Percentiles rank a stretch among this genome's conserved stretches.
These are phyloP conservation scores for Lepidotrigona ventralis DNA, from an alignment of 1,140 invertebrate genomes.

Conservation along the genomic window DNA sequence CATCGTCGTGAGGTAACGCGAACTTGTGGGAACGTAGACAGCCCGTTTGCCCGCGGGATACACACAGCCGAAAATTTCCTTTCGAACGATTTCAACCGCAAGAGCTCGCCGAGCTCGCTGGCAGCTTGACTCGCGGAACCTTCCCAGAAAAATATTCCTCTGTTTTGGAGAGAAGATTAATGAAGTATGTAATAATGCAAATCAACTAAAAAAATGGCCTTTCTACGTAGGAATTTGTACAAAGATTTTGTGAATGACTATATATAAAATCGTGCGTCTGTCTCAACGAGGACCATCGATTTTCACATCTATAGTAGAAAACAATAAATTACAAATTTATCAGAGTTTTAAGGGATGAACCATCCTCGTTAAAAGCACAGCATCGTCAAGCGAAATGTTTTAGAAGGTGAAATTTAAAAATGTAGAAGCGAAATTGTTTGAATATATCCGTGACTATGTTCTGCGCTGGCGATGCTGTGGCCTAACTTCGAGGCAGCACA, in stretches of 20 bases:
- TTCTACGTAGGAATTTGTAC: no score
- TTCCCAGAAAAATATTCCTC: not conserved
- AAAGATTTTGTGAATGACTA: not conserved
- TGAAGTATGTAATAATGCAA: no score
- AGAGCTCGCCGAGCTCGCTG: not conserved
- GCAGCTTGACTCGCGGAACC: not conserved
- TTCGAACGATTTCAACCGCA: constrained; percentile 6
- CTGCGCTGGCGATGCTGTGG: not conserved
- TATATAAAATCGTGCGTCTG: not conserved
- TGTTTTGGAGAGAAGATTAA: not conserved
- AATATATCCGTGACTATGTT: not conserved
- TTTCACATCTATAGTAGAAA: not conserved
- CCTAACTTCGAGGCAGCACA: not conserved
- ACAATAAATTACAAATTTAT: not conserved
- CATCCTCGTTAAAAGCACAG: not conserved
- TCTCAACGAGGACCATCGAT: not conserved
- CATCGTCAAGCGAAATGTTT: no score
- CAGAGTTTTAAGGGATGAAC: not conserved
- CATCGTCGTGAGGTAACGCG: constrained; percentile 47
- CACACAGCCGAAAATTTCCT: constrained; percentile 12
- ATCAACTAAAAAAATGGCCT: not conserved
- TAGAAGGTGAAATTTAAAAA: not conserved
- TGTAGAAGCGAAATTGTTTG: not conserved
- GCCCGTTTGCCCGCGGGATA: constrained; percentile 39
- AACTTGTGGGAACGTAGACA: constrained; percentile 70